These are phyloP conservation scores for Gymnoscelis rufifasciata DNA, from an alignment of 2,888 invertebrate species.

Conservation along the genomic window DNA sequence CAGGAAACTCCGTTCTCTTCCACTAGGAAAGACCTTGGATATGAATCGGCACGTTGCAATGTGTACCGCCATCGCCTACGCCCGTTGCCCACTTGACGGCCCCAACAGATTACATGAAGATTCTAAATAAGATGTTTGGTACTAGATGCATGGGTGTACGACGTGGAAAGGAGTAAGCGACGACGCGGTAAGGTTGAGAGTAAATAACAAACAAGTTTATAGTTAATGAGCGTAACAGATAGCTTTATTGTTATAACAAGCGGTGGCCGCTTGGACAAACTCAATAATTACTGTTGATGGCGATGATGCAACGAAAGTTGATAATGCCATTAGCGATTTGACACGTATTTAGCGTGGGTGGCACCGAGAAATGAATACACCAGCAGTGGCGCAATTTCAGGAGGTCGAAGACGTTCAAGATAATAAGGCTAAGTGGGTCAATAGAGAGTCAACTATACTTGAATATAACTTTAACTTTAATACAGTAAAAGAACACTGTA, in stretches of 20 bases:
- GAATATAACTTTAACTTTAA: slow-evolving; percentile 28
- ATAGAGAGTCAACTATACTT: slow-evolving; percentile 41
- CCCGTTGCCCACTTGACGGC: slow-evolving; percentile 68
- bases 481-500: no score
- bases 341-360: slow-evolving; percentile 71
- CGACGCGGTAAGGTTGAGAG: slow-evolving; percentile 31
- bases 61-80: slow-evolving; percentile 77
- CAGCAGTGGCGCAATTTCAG: slow-evolving; percentile 56
- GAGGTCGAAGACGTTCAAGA: slow-evolving; percentile 49
- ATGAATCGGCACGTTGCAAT: slow-evolving; percentile 77
- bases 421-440: slow-evolving; percentile 50
- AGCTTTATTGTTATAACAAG: slow-evolving; percentile 61
- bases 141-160: slow-evolving; percentile 22
- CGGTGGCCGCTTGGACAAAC: slow-evolving; percentile 54
- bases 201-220: slow-evolving; percentile 48
- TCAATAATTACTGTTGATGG: slow-evolving; percentile 54
- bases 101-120: slow-evolving; percentile 59
- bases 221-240: slow-evolving; percentile 63
- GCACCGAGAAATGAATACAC: slow-evolving; percentile 53
- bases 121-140: slow-evolving; percentile 33
- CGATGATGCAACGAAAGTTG: slow-evolving; percentile 74
- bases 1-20: slow-evolving; percentile 81
- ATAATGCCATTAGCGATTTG: slow-evolving; percentile 71
- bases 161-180: slow-evolving; percentile 29
- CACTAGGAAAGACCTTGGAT: slow-evolving; percentile 80